Base-by-base conservation (phyloP, 1,140 invertebrate genomes). In the Phymastichus coffea region DNA sequence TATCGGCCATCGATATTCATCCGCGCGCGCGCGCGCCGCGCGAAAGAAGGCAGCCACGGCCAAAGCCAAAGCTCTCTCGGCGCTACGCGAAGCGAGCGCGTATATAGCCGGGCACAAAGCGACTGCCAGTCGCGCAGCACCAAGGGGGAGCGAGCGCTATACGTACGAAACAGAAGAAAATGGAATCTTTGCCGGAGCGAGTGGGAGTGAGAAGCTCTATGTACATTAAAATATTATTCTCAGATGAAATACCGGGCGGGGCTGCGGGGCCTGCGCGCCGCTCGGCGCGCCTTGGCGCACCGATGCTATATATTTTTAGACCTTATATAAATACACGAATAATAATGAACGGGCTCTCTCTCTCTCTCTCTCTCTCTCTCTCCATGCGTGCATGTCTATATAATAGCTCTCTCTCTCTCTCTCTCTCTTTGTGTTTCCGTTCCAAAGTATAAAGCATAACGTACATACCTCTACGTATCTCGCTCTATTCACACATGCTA, bases 151-250 rank as follows among this genome's bases (percentile, higher is more conserved):
- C 9, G 54, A 63, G 61, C n/a, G n/a, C n/a, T 23, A 51, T 40
- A 56, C 49, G 46, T 48, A 56, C 41, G 46, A 63, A 2, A 46
- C 28, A 41, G 22, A 53, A 46, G 23, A 51, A 55, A 48, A 55
- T 48, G 38, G 28, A 59, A 43, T 46, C 57, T 59, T 52, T 33
- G 15, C 40, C 37, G 41, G 56, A 57, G 40, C 20, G 40, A 54
- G 61, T 57, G 55, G 63, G 59, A 37, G 44, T 57, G 44, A 52
- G 48, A 56, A 51, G 46, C 46, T 40, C 49, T 73, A 72, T 67
- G 73, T 77, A 75, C 77, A 79, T 79, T 78, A 78, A 78, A 78
- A 78, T 79, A 79, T 79, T 79, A 79, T 79, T 78, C 76, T 78
- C 76, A 78, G 76, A 79, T 79, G 76, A 78, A 78, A 79, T 78